Conservation (phyloP, 2,113 vertebrate genomes). For the Penelope pileata region DNA sequence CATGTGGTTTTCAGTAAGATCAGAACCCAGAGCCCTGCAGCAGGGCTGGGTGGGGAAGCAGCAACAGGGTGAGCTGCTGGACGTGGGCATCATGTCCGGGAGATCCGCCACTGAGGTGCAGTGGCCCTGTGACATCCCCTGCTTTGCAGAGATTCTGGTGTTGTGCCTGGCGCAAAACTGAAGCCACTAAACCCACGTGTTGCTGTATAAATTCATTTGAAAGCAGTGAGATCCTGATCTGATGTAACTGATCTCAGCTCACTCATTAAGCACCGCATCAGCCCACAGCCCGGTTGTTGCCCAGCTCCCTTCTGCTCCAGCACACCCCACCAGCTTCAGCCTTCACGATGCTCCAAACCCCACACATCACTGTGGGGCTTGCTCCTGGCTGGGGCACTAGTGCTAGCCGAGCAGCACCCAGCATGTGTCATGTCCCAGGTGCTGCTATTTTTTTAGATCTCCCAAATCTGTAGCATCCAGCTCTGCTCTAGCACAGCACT, state of each 20-base stretch:
- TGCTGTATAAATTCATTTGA: background rate
- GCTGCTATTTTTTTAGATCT: background rate
- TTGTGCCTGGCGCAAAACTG: background rate
- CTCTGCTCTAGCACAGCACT: background rate
- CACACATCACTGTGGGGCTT: too few relatives aligned
- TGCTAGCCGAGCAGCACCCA: too few relatives aligned
- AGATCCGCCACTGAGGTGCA: too few relatives aligned
- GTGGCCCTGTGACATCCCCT: background rate
- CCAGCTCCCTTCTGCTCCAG: too few relatives aligned
- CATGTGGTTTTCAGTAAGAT: background rate
- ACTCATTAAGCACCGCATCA: background rate
- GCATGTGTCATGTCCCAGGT: background rate
- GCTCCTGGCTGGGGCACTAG: too few relatives aligned
- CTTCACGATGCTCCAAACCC: too few relatives aligned
- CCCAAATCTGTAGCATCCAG: background rate
- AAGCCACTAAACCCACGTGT: accelerated
- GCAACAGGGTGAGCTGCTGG: background rate
- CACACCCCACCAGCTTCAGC: background rate
- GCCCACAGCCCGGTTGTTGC: too few relatives aligned
- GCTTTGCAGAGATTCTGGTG: background rate
- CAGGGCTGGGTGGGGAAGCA: background rate
- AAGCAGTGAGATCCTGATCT: background rate
- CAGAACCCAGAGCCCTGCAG: background rate
- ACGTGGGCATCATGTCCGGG: too few relatives aligned
- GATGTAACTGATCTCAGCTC: background rate